Evolutionary conservation across 2,113 vertebrate species (phyloP).

Genomic region (Leptocoma aspasia): DNA sequence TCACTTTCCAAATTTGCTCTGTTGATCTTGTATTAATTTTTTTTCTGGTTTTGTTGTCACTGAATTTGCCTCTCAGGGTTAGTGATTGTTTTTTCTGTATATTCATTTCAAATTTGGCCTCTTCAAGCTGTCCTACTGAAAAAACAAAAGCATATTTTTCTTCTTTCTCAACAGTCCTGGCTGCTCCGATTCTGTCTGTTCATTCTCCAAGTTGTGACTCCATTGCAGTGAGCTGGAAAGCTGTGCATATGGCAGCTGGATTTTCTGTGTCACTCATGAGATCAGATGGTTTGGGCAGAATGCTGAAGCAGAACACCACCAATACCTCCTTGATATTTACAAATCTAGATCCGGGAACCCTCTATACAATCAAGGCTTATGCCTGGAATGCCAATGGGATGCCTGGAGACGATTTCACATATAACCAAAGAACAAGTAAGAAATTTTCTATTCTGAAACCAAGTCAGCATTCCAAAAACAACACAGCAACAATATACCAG

Average conservation of each 20-base stretch:
- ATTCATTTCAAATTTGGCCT: background rate
- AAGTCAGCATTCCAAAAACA: background rate
- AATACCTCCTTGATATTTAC: slow-evolving; percentile 73
- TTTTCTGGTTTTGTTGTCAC: background rate
- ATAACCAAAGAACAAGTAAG: slow-evolving; percentile 91
- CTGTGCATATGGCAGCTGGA: slow-evolving; percentile 75
- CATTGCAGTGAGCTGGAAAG: slow-evolving; percentile 80
- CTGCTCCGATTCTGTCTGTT: slow-evolving; percentile 74
- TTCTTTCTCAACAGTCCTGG: slow-evolving; percentile 75
- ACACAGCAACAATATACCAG: background rate
- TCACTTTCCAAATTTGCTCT: background rate
- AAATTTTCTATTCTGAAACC: background rate
- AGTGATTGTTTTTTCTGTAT: background rate
- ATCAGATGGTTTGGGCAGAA: slow-evolving; percentile 76
- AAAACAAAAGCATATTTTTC: background rate
- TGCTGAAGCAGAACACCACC: slow-evolving; percentile 81
- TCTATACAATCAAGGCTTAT: slow-evolving; percentile 83
- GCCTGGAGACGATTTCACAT: slow-evolving; percentile 81
- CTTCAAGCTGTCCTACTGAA: background rate
- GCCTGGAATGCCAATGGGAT: slow-evolving; percentile 82
- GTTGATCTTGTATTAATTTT: background rate
- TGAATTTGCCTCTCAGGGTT: background rate
- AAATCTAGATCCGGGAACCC: slow-evolving; percentile 78
- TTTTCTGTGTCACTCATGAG: slow-evolving; percentile 83
- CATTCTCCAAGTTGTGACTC: slow-evolving; percentile 72